Conservation (phyloP, 1,140 invertebrate species). For the Caenorhabditis elegans region WBcel235 BX284606.5:8455501-8456000, state of each 20-base stretch:
- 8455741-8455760: not conserved
- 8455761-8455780: not conserved
- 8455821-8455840: not conserved
- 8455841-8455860: not conserved
- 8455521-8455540: not conserved
- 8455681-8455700: not conserved
- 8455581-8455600: not conserved
- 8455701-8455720: not conserved
- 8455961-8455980: constrained; percentile 6
- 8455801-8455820: not conserved
- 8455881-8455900: not conserved
- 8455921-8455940: not conserved
- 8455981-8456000: constrained; percentile 30
- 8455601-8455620: not conserved
- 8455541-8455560: constrained; percentile 37
- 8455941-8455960: not conserved
- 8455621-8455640: constrained; percentile 19
- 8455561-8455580: constrained; percentile 33
- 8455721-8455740: not conserved
- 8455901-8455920: not conserved
- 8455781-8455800: constrained; percentile 17
- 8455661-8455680: not conserved
- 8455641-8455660: not conserved
- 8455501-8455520: not conserved
- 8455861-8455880: not conserved